Evolutionary conservation across 2,797 vertebrate genomes (phyloP).

Genomic region (Emys orbicularis): DNA sequence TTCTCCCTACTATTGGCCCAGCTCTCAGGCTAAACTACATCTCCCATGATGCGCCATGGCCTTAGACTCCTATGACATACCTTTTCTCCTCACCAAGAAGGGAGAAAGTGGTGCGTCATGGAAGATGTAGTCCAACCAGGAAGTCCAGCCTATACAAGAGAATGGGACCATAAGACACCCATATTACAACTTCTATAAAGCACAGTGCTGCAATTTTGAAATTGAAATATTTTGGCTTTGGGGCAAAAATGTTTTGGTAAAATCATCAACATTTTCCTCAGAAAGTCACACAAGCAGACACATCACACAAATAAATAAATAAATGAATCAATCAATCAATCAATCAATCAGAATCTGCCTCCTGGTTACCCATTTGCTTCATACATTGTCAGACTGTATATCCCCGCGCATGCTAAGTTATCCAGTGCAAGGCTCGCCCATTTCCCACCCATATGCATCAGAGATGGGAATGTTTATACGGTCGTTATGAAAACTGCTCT

Average conservation of each 20-base stretch:
- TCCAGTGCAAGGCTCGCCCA: constrained; percentile 12
- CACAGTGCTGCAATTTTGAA: background rate
- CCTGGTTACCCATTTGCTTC: constrained; percentile 21
- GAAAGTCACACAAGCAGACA: constrained; percentile 8
- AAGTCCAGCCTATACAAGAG: background rate
- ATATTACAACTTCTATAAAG: background rate
- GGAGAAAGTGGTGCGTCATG: background rate
- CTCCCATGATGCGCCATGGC: background rate
- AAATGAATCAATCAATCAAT: too few species aligned
- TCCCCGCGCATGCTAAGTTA: constrained; percentile 60
- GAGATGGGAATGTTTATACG: too few species aligned
- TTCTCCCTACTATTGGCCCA: background rate
- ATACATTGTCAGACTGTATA: constrained; percentile 20
- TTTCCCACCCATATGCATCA: background rate
- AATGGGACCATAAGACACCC: background rate
- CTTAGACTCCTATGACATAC: background rate
- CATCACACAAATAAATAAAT: constrained; percentile 11
- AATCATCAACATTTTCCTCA: background rate
- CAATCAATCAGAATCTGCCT: background rate
- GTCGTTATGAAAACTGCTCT: constrained; percentile 28
- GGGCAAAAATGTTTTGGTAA: background rate
- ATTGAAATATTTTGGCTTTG: background rate
- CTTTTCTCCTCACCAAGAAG: background rate
- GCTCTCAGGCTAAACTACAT: background rate
- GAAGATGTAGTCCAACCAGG: background rate